Evolutionary conservation across 2,888 invertebrate species (phyloP), one percentile per base, ranked within the genome.

Genomic region (Phaonia tiefii): DNA sequence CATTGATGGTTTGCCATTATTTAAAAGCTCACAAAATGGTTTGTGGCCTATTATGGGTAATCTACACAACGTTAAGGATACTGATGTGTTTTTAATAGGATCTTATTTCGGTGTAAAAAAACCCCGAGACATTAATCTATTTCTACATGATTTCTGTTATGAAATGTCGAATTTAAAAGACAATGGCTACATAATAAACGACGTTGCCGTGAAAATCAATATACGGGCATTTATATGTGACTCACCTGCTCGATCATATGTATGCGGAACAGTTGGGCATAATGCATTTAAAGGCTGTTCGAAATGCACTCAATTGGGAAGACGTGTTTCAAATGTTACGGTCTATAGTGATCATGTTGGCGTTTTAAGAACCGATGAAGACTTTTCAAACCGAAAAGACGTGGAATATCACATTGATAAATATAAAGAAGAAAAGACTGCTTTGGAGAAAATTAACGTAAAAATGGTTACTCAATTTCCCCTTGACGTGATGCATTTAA

Each of bases 201-300:
- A 66, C 13, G 15, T 26, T 42, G 37, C 31, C 1, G 58, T 65
- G 20, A 54, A 54, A 71, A 17, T 71, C n/a, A 13, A 37, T 39
- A 75, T 76, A 17, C 37, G 76, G 51, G 39, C 67, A 31, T 44
- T 76, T 44, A 54, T 76, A 26, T 77, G 77, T 39, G 77, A 77
- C 51, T 54, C 77, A 4, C 66, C 77, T 10, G 71, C 58, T n/a
- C 65, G 49, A 72, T 31, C 66, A 56, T 66, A 72, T 70, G 10
- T 70, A 54, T 63, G 76, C 39, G 76, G 65, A 17, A 76, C 51
- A 37, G 22, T 46, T 26, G 44, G 70, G 7, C 76, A 71, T 31
- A 67, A 20, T 58, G 58, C 75, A 20, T 31, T 37, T 26, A 44
- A 75, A 49, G 69, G 75, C 20, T 75, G 75, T 31, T 17, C 70